phyloP scores from a whole-genome alignment of 2,797 vertebrate species.

The Danio tinwini region DNA sequence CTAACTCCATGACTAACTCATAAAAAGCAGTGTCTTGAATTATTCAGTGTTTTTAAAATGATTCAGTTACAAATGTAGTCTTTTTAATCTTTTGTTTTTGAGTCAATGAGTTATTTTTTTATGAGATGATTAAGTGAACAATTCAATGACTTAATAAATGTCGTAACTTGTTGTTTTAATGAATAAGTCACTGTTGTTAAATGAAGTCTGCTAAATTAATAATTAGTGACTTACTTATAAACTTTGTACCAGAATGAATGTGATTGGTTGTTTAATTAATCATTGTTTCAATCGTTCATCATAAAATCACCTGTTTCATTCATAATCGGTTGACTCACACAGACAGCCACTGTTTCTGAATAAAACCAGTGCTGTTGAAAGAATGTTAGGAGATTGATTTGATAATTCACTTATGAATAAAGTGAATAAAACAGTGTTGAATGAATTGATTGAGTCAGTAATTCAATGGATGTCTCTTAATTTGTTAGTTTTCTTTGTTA shows the following conservation, averaged over 20 bases:
- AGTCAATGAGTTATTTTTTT: no score
- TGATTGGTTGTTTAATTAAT: no score
- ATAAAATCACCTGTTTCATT: no score
- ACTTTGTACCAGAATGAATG: no score
- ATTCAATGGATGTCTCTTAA: not conserved
- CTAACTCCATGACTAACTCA: not conserved
- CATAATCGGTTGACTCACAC: no score
- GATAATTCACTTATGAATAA: no score
- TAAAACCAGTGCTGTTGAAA: no score
- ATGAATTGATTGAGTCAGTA: not conserved
- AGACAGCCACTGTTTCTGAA: not conserved
- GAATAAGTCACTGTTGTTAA: not conserved
- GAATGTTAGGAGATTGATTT: no score
- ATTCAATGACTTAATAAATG: not conserved
- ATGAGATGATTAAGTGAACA: not conserved
- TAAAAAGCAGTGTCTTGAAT: not conserved
- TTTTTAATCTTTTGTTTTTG: no score
- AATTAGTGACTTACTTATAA: no score
- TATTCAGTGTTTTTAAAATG: not conserved
- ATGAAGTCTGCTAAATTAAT: not conserved
- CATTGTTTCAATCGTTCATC: not conserved
- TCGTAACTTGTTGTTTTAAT: not conserved
- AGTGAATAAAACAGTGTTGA: no score
- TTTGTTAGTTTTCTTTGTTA: not conserved
- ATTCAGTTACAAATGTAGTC: no score